Evolutionary conservation across 2,113 vertebrate species (phyloP), one percentile per base, ranked within the genome.

Genomic region (Lepisosteus osseus): DNA sequence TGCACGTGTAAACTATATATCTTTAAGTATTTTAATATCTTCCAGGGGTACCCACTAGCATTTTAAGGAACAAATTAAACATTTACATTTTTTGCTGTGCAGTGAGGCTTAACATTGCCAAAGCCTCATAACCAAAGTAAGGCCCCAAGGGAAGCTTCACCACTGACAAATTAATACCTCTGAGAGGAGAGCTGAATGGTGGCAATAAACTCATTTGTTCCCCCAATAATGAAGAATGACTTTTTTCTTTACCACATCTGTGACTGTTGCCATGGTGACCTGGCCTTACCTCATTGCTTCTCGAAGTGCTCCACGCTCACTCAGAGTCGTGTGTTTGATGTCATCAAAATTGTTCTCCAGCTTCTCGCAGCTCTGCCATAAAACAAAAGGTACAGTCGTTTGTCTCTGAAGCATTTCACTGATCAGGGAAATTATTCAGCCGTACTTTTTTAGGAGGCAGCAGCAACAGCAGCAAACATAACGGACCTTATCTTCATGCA

Each of bases 271-370:
- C 85, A 95, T 95, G 93, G 94, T 83, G 92, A 96, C 89, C 88
- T 82, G 87, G 84, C 88, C 92, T 95, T 90, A 98, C 97, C 96
- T 97, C 86, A 94, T 78, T 83, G 95, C 95, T 90, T 97, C 95
- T 86, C 94, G 88, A 72, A 98, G 94, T 73, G 95, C 95, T 84
- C 94, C 95, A 72, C 94, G 87, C 78, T 97, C 96, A 70, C 96
- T 91, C 81, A 96, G 88, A 79, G 95, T 97, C 12, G 94, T 96
- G 87, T 97, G 95, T 92, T 95, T 96, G 93, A 95, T 95, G 85
- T 99, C 96, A 77, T 98, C 95, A 89, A 97, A 99, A 95, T 99
- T 98, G 92, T 98, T 96, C 87, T 98, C 94, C 61, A 95, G 90
- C 84, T 90, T 92, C 80, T 93, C 87, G 69, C 94, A 94, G 71